Evolutionary conservation across 2,888 invertebrate genomes (phyloP).

Genomic region (Perithous albicinctus): DNA sequence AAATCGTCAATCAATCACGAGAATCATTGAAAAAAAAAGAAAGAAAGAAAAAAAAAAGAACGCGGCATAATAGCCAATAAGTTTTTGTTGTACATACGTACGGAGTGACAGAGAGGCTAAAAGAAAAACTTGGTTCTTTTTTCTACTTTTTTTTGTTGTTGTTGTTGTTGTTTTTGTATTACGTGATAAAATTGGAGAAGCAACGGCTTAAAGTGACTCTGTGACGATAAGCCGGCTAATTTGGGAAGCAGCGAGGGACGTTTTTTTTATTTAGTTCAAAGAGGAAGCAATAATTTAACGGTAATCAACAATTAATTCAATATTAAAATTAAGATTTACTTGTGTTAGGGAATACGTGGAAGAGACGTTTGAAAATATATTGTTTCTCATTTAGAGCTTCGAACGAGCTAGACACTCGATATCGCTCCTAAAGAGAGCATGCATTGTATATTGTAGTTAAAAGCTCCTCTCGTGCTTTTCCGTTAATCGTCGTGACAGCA

Average conservation of each 20-base stretch:
- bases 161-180: background rate
- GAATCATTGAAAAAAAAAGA: background rate
- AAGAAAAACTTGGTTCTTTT: background rate
- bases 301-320: conserved; percentile 21
- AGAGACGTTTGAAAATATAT: too few species aligned
- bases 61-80: background rate
- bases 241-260: conserved; percentile 6
- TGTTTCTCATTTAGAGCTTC: background rate
- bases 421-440: conserved; percentile 8
- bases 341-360: background rate
- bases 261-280: too few species aligned
- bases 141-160: background rate
- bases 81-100: background rate
- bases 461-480: conserved; percentile 25
- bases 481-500: conserved; percentile 33
- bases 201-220: conserved; percentile 1
- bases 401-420: background rate
- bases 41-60: too few species aligned
- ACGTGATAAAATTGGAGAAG: conserved; percentile 21
- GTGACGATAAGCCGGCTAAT: conserved; percentile 11
- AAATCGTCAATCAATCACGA: background rate
- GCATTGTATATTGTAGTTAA: background rate
- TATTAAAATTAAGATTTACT: background rate
- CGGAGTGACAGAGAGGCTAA: conserved; percentile 11
- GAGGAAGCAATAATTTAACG: conserved; percentile 47